Conservation (phyloP, 2,888 invertebrate genomes). For the Sphaerophoria rueppellii region DNA sequence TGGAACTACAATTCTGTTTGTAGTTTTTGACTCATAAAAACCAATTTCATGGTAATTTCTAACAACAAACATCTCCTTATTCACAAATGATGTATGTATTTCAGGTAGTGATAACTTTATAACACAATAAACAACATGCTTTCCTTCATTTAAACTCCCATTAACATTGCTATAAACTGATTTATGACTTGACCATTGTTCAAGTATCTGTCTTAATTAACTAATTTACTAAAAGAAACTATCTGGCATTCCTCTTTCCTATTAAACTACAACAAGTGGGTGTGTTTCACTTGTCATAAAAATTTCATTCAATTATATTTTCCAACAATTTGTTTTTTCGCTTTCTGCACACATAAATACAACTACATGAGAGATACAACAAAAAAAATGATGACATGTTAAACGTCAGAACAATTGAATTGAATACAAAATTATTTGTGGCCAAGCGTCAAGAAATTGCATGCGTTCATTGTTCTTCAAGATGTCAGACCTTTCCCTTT, state of each 20-base stretch:
- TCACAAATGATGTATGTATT: too few relatives aligned
- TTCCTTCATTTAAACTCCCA: too few relatives aligned
- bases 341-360: neutral
- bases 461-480: constrained; percentile 3
- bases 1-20: too few relatives aligned
- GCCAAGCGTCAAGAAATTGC: constrained; percentile 12
- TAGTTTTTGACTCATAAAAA: too few relatives aligned
- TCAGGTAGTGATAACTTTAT: too few relatives aligned
- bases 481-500: neutral
- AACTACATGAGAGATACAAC: constrained; percentile 1
- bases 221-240: constrained; percentile 15
- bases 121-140: too few relatives aligned
- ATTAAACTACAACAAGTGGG: neutral
- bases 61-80: too few relatives aligned
- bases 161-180: neutral
- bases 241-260: neutral
- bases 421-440: constrained; percentile 1
- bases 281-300: constrained; percentile 1
- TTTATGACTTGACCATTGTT: neutral
- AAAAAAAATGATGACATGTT: constrained; percentile 17
- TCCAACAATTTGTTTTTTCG: neutral
- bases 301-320: neutral
- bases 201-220: constrained; percentile 5
- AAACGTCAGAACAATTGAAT: constrained; percentile 53
- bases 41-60: too few relatives aligned